phyloP scores from a whole-genome alignment of 2,797 vertebrate species.

The Sebastolobus alascanus region DNA sequence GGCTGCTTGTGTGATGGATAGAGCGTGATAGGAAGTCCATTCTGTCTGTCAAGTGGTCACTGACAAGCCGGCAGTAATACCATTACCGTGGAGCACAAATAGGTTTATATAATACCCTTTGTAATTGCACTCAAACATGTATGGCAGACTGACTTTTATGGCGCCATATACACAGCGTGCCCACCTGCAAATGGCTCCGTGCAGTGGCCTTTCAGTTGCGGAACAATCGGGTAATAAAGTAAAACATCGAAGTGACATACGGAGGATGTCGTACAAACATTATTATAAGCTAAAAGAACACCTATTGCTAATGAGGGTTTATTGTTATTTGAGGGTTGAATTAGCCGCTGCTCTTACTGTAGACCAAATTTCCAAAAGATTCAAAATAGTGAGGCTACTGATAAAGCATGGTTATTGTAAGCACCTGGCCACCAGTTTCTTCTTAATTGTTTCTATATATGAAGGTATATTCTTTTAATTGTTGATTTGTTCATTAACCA shows the following conservation, averaged over 20 bases:
- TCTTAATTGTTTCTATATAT: not conserved
- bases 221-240: conserved; percentile 68
- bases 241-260: conserved; percentile 49
- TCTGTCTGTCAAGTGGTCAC: conserved; percentile 41
- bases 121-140: conserved; percentile 67
- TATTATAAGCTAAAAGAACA: conserved; percentile 59
- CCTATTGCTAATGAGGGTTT: conserved; percentile 12
- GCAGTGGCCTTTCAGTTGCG: conserved; percentile 51
- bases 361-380: not conserved
- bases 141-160: conserved; percentile 72
- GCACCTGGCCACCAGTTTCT: not conserved
- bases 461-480: not conserved
- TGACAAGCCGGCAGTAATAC: conserved; percentile 41
- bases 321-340: conserved; percentile 18
- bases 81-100: conserved; percentile 62
- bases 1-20: conserved; percentile 34
- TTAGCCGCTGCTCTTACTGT: not conserved
- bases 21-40: conserved; percentile 40
- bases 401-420: not conserved
- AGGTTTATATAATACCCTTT: conserved; percentile 68
- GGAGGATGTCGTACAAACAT: conserved; percentile 55
- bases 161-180: conserved; percentile 51
- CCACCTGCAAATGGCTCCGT: conserved; percentile 66
- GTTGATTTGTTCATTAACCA: not conserved
- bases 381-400: not conserved